Base-by-base conservation (phyloP, 2,113 vertebrate genomes). In the Ovis canadensis region DNA sequence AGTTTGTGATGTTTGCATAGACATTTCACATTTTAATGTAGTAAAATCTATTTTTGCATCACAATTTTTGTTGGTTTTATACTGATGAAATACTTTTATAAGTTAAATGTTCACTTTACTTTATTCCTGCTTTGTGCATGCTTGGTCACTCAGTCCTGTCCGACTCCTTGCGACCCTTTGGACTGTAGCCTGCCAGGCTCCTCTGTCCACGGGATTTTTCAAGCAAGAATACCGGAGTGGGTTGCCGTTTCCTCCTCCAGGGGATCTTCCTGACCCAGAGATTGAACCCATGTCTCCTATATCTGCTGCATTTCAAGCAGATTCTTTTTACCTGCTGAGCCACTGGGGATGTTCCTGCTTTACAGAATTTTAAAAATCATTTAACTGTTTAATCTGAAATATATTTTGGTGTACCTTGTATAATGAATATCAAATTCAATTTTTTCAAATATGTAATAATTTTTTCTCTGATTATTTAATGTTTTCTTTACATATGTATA, bases 11-110 rank as follows among this genome's bases (percentile, higher is more conserved):
- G 14, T 81, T 95, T 91, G 9, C 86, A 45, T 93, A 93, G 43
- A 43, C 29, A 88, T 93, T 92, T 96, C 94, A 64, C 16, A 88
- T 88, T 52, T 94, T 93, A 91, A 77, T 77, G 9, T 86, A 82
- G 77, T 89, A 77, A 96, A 92, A 74, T 78, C 50, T 92, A 33
- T 91, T 92, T 88, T 81, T 82, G 1, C 6, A 54, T 83, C 4
- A 17, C 45, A 29, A 52, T 89, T 96, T 91, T 81, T 33, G 74
- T 31, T 74, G 25, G 3, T 45, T 91, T 96, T 85, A 80, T 94
- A 52, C 4, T 29, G 50, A 78, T 94, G 94, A 89, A 90, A 93
- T 88, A 67, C 2, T 90, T 90, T 13, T 31, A 4, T 55, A 52
- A 95, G 52, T 93, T 88, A 90, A 91, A 31, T 78, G 55, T 93